These are phyloP conservation scores for Dryas iulia DNA, from an alignment of 1,140 invertebrate species.

Conservation along the genomic window DNA sequence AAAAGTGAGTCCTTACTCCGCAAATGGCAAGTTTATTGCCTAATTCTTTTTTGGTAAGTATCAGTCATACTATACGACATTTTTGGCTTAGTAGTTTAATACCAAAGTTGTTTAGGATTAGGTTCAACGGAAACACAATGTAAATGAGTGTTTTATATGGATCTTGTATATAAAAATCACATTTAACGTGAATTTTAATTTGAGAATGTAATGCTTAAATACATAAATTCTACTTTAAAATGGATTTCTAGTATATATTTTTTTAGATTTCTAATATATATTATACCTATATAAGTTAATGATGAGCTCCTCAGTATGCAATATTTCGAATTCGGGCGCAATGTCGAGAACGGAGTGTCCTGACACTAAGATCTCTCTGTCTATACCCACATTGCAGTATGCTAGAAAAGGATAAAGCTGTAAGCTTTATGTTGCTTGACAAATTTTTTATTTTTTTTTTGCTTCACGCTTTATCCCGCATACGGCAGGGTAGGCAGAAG, in stretches of 20 bases:
- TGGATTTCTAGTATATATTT: not conserved
- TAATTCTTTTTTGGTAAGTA: constrained; percentile 24
- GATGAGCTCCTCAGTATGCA: too few species aligned
- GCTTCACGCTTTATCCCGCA: too few species aligned
- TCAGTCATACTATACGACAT: constrained; percentile 9
- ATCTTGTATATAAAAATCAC: not conserved
- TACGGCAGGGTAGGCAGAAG: too few species aligned
- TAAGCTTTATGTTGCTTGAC: too few species aligned
- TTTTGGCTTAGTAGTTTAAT: not conserved
- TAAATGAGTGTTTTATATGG: not conserved
- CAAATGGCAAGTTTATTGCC: constrained; percentile 26
- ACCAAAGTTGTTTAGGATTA: not conserved
- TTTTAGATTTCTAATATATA: too few species aligned
- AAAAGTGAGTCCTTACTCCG: constrained; percentile 23
- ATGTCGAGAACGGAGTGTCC: too few species aligned
- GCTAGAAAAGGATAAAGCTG: too few species aligned
- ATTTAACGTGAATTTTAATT: not conserved
- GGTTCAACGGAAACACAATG: not conserved
- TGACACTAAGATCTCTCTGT: too few species aligned
- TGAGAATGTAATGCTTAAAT: not conserved
- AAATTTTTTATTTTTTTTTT: too few species aligned
- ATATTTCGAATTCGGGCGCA: too few species aligned
- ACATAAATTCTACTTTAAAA: not conserved
- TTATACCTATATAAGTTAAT: too few species aligned
- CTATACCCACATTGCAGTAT: too few species aligned